Percentiles rank a stretch among this genome's conserved stretches.
Conservation (phyloP, 2,797 vertebrate species). For the Helostoma temminkii region DNA sequence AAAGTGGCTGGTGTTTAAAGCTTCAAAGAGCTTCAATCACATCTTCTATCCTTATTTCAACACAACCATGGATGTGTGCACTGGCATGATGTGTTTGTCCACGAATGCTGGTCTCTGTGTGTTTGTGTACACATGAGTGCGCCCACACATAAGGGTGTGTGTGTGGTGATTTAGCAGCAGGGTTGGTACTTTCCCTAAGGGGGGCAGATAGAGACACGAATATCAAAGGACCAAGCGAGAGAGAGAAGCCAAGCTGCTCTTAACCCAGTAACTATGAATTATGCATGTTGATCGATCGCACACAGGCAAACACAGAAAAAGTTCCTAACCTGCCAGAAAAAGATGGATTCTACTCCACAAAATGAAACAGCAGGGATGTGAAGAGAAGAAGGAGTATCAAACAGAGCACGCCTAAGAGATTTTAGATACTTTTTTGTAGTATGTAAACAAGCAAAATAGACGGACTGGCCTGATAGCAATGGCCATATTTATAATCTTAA, state of each 20-base stretch:
- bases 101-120: slow-evolving; percentile 5
- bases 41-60: slow-evolving; percentile 11
- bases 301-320: slow-evolving; percentile 72
- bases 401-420: slow-evolving; percentile 42
- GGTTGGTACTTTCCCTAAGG: slow-evolving; percentile 51
- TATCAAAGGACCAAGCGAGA: slow-evolving; percentile 70
- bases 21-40: slow-evolving; percentile 34
- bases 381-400: slow-evolving; percentile 16
- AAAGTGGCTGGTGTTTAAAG: slow-evolving; percentile 33
- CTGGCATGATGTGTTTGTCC: slow-evolving; percentile 16
- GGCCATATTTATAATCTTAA: slow-evolving; percentile 12
- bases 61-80: slow-evolving; percentile 11
- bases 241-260: slow-evolving; percentile 62
- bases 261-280: slow-evolving; percentile 80
- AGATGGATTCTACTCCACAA: slow-evolving; percentile 71
- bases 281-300: slow-evolving; percentile 82
- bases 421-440: slow-evolving; percentile 36
- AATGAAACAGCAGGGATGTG: slow-evolving; percentile 37
- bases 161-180: slow-evolving; percentile 61
- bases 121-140: slow-evolving; percentile 20
- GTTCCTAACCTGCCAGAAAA: slow-evolving; percentile 72
- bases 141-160: slow-evolving; percentile 44
- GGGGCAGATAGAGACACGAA: slow-evolving; percentile 54
- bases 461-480: slow-evolving; percentile 6
- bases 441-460: slow-evolving; percentile 43